Percentiles rank a stretch among this genome's conserved stretches.
Evolutionary conservation across 2,113 vertebrate species (phyloP).

Genomic region (Ploceus nigricollis): DNA sequence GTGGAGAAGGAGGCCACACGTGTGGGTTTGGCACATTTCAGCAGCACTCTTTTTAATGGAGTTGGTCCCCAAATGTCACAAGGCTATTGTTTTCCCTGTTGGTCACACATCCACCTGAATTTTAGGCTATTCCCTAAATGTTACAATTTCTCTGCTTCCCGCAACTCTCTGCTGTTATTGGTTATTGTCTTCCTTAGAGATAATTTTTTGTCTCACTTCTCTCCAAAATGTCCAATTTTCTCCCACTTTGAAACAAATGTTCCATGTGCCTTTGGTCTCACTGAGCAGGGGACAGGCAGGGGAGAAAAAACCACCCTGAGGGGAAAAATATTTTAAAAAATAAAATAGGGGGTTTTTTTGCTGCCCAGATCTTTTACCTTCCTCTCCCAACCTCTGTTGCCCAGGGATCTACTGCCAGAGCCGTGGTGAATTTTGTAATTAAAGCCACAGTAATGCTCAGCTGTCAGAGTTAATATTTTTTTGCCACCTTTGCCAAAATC

Average conservation of each 20-base stretch:
- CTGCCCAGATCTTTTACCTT: neutral
- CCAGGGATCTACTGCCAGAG: neutral
- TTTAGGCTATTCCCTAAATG: neutral
- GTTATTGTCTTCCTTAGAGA: neutral
- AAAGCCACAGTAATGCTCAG: neutral
- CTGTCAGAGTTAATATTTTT: neutral
- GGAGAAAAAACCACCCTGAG: neutral
- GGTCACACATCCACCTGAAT: neutral
- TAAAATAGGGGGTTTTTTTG: neutral
- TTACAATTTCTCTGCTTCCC: neutral
- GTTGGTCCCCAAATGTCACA: neutral
- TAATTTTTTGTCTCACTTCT: neutral
- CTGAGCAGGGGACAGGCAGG: accelerated
- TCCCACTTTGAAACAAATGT: neutral
- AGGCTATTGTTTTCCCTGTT: neutral
- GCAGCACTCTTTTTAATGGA: neutral
- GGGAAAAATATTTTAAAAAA: neutral
- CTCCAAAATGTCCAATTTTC: neutral
- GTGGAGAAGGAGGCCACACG: accelerated
- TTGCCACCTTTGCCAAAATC: neutral
- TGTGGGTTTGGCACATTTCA: neutral
- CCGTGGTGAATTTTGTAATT: neutral
- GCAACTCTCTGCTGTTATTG: neutral
- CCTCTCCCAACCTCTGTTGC: neutral
- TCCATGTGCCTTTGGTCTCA: neutral